Evolutionary conservation across 2,113 vertebrate genomes (phyloP).

Genomic region (Blennius ocellaris): DNA sequence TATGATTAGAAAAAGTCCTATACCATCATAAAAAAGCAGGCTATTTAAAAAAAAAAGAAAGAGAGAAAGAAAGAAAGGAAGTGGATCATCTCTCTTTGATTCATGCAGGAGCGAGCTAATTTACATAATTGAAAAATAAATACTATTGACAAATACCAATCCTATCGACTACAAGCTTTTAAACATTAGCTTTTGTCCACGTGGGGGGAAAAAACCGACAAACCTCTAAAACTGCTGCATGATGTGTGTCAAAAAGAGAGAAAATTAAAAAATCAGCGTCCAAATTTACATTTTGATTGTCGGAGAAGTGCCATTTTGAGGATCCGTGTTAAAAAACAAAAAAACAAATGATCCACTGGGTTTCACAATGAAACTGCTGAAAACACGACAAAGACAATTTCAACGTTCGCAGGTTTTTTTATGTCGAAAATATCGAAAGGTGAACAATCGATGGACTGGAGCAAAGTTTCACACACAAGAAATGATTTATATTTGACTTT

Average conservation of each 20-base stretch:
- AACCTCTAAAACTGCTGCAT: slow-evolving; percentile 27
- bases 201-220: slow-evolving; percentile 56
- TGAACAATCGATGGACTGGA: no score
- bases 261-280: background rate
- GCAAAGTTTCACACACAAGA: no score
- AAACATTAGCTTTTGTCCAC: slow-evolving; percentile 59
- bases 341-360: no score
- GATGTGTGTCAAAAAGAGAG: slow-evolving; percentile 15
- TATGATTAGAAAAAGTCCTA: slow-evolving; percentile 71
- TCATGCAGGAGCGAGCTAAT: slow-evolving; percentile 66
- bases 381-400: slow-evolving; percentile 12
- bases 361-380: slow-evolving; percentile 26
- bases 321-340: slow-evolving; percentile 18
- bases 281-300: slow-evolving; percentile 43
- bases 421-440: no score
- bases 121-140: slow-evolving; percentile 84
- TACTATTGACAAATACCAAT: slow-evolving; percentile 83
- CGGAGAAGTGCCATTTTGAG: slow-evolving; percentile 55
- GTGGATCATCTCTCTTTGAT: slow-evolving; percentile 62
- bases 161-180: slow-evolving; percentile 72
- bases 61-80: no score
- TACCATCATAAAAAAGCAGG: slow-evolving; percentile 67
- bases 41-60: slow-evolving; percentile 66
- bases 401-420: background rate
- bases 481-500: no score